These are phyloP conservation scores for Sesia bembeciformis DNA, from an alignment of 2,888 invertebrate species.

Conservation along the genomic window DNA sequence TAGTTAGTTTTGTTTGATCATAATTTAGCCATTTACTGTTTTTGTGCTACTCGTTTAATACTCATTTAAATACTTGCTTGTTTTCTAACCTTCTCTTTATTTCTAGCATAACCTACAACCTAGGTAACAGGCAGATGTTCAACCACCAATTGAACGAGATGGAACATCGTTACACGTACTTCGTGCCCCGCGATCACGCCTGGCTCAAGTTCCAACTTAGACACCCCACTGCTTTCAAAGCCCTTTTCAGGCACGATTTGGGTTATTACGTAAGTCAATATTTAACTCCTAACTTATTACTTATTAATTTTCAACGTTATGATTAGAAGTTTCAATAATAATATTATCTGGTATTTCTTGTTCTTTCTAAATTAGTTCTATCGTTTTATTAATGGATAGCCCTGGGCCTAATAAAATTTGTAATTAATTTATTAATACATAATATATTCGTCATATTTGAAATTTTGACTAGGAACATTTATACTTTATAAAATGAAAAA, in stretches of 20 bases:
- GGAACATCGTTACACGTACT: slow-evolving; percentile 89
- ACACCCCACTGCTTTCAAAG: slow-evolving; percentile 88
- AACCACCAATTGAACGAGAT: slow-evolving; percentile 85
- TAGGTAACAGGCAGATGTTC: slow-evolving; percentile 84
- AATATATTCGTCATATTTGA: no score
- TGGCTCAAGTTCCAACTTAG: slow-evolving; percentile 86
- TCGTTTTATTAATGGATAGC: not conserved
- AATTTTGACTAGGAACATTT: no score
- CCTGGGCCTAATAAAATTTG: no score
- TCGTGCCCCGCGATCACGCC: slow-evolving; percentile 92
- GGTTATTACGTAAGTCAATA: slow-evolving; percentile 83
- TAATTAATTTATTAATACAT: no score
- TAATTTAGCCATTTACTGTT: no score
- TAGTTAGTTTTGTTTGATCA: no score
- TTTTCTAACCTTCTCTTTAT: no score
- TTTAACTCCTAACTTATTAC: not conserved
- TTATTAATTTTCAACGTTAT: not conserved
- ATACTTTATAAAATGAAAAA: no score
- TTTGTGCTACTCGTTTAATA: no score
- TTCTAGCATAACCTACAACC: slow-evolving; percentile 83
- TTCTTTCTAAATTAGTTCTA: not conserved
- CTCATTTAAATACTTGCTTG: no score
- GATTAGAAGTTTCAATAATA: not conserved
- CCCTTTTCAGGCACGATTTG: slow-evolving; percentile 86
- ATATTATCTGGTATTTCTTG: not conserved